These are phyloP conservation scores for Lasioglossum albipes DNA, from an alignment of 1,140 invertebrate genomes.

Conservation along the genomic window DNA sequence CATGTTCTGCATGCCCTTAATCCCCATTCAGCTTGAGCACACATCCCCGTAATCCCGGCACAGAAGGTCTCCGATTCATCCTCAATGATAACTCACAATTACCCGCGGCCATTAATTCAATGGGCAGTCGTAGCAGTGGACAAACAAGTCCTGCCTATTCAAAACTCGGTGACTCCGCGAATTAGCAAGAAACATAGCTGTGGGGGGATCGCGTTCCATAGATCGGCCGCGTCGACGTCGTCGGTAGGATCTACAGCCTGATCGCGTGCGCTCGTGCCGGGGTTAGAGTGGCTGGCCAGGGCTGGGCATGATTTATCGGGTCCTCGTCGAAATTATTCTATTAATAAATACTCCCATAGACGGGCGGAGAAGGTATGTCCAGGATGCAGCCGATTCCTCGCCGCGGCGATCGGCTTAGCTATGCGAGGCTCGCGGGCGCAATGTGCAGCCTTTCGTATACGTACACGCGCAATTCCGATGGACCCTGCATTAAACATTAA, in stretches of 20 bases:
- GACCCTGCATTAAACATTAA: conserved; percentile 69
- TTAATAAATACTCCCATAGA: conserved; percentile 28
- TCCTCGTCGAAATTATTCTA: conserved; percentile 36
- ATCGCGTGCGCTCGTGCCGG: conserved; percentile 26
- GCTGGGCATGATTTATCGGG: conserved; percentile 1
- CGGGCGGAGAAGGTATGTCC: conserved; percentile 20
- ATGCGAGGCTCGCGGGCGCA: conserved; percentile 33
- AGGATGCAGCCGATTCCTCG: conserved; percentile 25
- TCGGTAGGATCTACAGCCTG: conserved; percentile 6
- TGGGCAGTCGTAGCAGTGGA: neutral
- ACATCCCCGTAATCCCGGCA: neutral
- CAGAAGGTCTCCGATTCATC: neutral
- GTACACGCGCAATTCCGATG: conserved; percentile 50
- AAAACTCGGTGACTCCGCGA: conserved; percentile 14
- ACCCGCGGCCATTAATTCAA: neutral
- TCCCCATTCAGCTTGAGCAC: neutral
- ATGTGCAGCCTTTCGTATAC: conserved; percentile 29
- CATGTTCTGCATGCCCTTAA: neutral
- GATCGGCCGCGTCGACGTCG: conserved; percentile 6
- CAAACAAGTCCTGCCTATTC: neutral
- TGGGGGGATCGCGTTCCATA: neutral
- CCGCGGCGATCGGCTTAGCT: conserved; percentile 8
- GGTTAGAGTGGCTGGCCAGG: neutral
- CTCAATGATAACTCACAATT: conserved; percentile 13
- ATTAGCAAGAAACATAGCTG: conserved; percentile 31